phyloP scores from a whole-genome alignment of 2,888 invertebrate genomes.

The Troilus luridus region DNA sequence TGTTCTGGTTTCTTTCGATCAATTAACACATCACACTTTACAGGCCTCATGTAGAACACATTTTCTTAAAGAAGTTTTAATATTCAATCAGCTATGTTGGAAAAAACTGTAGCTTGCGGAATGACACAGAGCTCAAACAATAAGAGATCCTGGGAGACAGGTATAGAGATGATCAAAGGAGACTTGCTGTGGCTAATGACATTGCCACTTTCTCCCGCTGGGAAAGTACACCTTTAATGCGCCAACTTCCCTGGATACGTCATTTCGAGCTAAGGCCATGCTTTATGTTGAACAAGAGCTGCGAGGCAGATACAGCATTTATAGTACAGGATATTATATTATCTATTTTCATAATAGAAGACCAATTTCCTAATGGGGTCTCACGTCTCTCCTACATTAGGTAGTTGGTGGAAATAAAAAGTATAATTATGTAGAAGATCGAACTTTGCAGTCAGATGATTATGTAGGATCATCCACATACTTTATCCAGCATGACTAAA shows the following conservation, averaged over 20 bases:
- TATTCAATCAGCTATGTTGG: not conserved
- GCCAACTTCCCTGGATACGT: not conserved
- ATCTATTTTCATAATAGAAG: too few relatives aligned
- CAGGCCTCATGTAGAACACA: not conserved
- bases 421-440: too few relatives aligned
- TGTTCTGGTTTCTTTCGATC: too few relatives aligned
- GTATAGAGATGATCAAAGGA: constrained; percentile 24
- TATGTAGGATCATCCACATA: too few relatives aligned
- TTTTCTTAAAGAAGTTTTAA: too few relatives aligned
- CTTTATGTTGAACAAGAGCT: not conserved
- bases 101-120: not conserved
- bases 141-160: not conserved
- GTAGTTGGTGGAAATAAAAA: too few relatives aligned
- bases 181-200: constrained; percentile 40
- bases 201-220: constrained; percentile 5
- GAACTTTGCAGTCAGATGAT: too few relatives aligned
- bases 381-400: too few relatives aligned
- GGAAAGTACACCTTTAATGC: constrained; percentile 29
- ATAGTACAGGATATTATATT: not conserved
- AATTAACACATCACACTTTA: not conserved
- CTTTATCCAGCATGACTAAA: too few relatives aligned
- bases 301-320: not conserved
- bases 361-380: too few relatives aligned
- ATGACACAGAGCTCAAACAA: not conserved
- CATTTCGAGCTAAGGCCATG: not conserved